A percentile compares a stretch with the other conserved stretches of the same genome.
Evolutionary conservation across 2,888 invertebrate species (phyloP).

Genomic region (Mamestra brassicae): DNA sequence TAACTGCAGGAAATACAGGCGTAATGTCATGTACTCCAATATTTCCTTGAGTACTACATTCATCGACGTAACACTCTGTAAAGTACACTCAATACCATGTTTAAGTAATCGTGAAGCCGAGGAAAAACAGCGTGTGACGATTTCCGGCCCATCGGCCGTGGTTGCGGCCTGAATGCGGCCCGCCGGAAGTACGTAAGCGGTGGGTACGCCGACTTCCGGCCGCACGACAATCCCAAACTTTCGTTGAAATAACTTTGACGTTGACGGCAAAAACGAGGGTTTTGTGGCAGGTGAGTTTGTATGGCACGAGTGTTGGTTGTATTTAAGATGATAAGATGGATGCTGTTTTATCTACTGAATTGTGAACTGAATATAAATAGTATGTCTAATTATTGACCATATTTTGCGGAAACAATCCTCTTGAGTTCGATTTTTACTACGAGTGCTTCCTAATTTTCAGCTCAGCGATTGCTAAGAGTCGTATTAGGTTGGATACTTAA

Average conservation of each 20-base stretch:
- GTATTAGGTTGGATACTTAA: too few relatives aligned
- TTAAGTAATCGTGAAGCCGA: slow-evolving; percentile 55
- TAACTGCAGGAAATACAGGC: too few relatives aligned
- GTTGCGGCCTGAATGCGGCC: slow-evolving; percentile 55
- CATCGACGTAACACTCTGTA: slow-evolving; percentile 26
- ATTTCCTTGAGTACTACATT: background rate
- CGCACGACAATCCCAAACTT: slow-evolving; percentile 63
- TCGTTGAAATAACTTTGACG: slow-evolving; percentile 62
- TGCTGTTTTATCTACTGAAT: background rate
- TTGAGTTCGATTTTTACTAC: too few relatives aligned
- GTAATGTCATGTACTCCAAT: too few relatives aligned
- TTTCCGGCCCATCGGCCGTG: slow-evolving; percentile 68
- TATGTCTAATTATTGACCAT: background rate
- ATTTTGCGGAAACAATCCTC: too few relatives aligned
- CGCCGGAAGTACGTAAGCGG: slow-evolving; percentile 65
- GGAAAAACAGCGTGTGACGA: slow-evolving; percentile 65
- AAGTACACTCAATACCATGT: slow-evolving; percentile 44
- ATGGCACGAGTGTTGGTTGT: background rate
- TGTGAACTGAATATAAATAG: too few relatives aligned
- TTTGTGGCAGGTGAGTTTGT: slow-evolving; percentile 37
- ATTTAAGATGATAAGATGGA: slow-evolving; percentile 9
- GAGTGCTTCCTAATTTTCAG: too few relatives aligned
- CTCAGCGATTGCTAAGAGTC: too few relatives aligned
- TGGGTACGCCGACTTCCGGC: slow-evolving; percentile 65
- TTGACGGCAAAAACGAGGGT: slow-evolving; percentile 57